Base-by-base conservation (phyloP, 30 jellyfish, hydroid and myxozoan species). In the Turritopsis rubra region DNA sequence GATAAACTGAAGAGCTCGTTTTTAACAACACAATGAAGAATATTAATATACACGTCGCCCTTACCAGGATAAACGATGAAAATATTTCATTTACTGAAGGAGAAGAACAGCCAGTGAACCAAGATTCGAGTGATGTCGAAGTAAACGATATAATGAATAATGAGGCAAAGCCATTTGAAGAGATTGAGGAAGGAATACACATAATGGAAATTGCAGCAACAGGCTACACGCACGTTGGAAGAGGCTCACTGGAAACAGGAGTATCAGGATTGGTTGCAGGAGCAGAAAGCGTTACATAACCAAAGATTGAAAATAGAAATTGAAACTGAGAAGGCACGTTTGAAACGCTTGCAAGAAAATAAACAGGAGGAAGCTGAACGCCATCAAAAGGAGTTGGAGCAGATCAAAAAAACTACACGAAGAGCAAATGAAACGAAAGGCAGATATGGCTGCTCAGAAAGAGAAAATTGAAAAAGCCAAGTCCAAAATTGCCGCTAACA, bases 301-400 rank as follows among this genome's bases (percentile, higher is more conserved):
- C 86, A 54, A 66, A 26, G 88, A 29, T 28, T 81, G 0, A 81
- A 81, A 66, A 28, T 81, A 20, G 88, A 81, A 81, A 27, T 81
- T n/a, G 88, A 81, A 52, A 85, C 88, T 53, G 88, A 81, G 66
- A 31, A 66, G 28, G 88, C 88, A 65, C 60, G 84, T 8, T 68
- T 81, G 73, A 19, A 24, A 0, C 85, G 88, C 13, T 81, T 81
- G 28, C 88, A 66, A 26, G 54, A 81, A 66, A 53, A 53, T 18
- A 29, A 81, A 25, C 24, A 81, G n/a, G 85, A 81, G 26, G 88
- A 81, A 26, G 88, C 60, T 19, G 28, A 66, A 9, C 16, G 53
- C 20, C 84, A 54, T 1, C 60, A 8, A 1, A 26, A 66, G 30
- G 74, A 81, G 66, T 24, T 81, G 65, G 88, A 60, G 23, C 86